Evolutionary conservation across 2,797 vertebrate species (phyloP).

Genomic region (Sebastes matsubarae): DNA sequence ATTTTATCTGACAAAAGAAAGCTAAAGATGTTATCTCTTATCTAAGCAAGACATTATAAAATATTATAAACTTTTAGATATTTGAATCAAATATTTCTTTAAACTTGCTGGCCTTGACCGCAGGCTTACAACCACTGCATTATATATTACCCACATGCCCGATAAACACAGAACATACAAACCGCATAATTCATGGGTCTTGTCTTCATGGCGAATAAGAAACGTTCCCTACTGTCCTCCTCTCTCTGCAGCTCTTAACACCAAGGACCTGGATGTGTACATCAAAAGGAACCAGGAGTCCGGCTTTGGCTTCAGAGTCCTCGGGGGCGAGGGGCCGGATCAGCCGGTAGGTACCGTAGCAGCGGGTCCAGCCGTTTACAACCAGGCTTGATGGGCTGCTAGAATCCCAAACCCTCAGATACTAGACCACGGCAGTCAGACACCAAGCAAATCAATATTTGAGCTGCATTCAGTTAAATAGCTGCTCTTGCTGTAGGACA

Average conservation of each 20-base stretch:
- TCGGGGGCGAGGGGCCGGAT: slow-evolving; percentile 97
- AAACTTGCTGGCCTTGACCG: not conserved
- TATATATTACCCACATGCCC: not conserved
- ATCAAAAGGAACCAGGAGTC: slow-evolving; percentile 96
- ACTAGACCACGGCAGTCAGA: not conserved
- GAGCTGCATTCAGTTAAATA: not conserved
- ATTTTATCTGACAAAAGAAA: not conserved
- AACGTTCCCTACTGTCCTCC: not conserved
- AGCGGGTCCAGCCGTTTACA: not conserved
- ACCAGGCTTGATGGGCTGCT: not conserved
- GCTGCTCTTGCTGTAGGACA: not conserved
- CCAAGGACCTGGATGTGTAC: slow-evolving; percentile 96
- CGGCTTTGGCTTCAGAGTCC: slow-evolving; percentile 96
- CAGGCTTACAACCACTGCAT: not conserved
- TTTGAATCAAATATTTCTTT: not conserved
- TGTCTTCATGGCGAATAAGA: not conserved
- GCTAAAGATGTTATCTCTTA: not conserved
- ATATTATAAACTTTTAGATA: not conserved
- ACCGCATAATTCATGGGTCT: not conserved
- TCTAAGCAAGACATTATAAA: not conserved
- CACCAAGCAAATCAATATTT: not conserved
- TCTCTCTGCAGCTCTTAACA: slow-evolving; percentile 87
- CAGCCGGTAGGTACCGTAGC: slow-evolving; percentile 87
- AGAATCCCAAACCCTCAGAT: not conserved
- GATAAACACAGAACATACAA: not conserved